Base-by-base conservation (phyloP, 2,113 vertebrate genomes). In the Esox niger region DNA sequence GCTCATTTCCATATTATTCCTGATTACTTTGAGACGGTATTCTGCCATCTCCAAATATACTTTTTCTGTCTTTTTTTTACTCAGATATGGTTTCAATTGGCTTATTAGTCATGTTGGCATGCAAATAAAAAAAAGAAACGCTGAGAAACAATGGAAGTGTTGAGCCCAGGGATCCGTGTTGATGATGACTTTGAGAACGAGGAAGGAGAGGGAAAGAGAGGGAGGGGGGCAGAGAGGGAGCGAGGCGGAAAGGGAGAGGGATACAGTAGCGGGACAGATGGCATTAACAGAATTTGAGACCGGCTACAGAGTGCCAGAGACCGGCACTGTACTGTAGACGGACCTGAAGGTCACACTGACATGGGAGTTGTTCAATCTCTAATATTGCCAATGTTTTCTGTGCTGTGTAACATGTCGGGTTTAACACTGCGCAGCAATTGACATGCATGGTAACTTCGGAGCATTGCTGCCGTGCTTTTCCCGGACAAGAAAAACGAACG, bases 241-340 rank as follows among this genome's bases (percentile, higher is more conserved):
- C 54, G 32, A 13, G 29, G 23, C 30, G 46, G 43, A 46, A 31
- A 38, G 30, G 15, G 35, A 52, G 55, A 60, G 35, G 33, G 17
- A 25, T 4, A 31, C 3, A 25, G n/a, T 2, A 73, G 58, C 62
- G 32, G 58, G 79, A 63, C 84, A 78, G 79, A 79, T 82, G 82
- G 78, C 68, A 2, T 30, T 64, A 76, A 46, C 49, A 46, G 77
- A 74, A 79, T 52, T 74, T 56, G 26, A 66, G 59, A 35, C 8
- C 70, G 58, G 62, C 63, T 33, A 64, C 69, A 69, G 67, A 64
- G 59, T 77, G 62, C n/a, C 58, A 65, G 70, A 64, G 68, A 64
- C 75, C 2, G 62, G 15, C 26, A 58, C 60, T 75, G 64, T 73
- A 67, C 68, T 66, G 71, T 62, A 26, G 74, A 54, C 52, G 8